Evolutionary conservation across 1,140 invertebrate species (phyloP).

Genomic region (Drosophila parvula): DNA sequence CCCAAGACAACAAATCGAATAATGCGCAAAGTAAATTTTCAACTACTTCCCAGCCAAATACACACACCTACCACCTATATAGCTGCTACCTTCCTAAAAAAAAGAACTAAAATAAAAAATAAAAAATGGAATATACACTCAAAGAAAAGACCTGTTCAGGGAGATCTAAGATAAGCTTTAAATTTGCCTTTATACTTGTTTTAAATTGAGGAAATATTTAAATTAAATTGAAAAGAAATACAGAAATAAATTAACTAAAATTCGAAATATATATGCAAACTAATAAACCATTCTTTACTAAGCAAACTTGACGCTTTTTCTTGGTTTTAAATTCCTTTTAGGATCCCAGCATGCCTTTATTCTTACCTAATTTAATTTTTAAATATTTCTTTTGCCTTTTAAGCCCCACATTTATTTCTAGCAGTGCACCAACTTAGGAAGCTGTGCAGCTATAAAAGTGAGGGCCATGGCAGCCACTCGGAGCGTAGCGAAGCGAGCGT

Average conservation of each 20-base stretch:
- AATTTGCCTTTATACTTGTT: not conserved
- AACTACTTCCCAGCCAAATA: conserved; percentile 54
- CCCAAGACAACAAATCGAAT: conserved; percentile 81
- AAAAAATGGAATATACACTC: conserved; percentile 23
- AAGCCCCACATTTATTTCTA: not conserved
- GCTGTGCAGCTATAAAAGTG: conserved; percentile 56
- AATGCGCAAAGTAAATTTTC: conserved; percentile 82
- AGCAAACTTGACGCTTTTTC: not conserved
- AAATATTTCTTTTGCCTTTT: no score
- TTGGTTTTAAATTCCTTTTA: not conserved
- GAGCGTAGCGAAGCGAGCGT: conserved; percentile 56
- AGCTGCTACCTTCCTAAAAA: not conserved
- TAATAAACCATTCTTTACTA: not conserved
- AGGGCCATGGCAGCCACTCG: conserved; percentile 22
- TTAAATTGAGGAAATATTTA: not conserved
- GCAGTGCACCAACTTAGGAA: conserved; percentile 23
- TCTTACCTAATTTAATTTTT: not conserved
- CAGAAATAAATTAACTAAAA: not conserved
- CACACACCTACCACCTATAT: no score
- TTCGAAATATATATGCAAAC: no score
- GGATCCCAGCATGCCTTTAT: no score
- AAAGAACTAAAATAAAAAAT: not conserved
- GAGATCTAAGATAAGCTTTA: not conserved
- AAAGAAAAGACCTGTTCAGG: not conserved
- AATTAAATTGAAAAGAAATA: not conserved